Base-by-base conservation (phyloP, 2,888 invertebrate species). In the Heterodera filipjevi region DNA sequence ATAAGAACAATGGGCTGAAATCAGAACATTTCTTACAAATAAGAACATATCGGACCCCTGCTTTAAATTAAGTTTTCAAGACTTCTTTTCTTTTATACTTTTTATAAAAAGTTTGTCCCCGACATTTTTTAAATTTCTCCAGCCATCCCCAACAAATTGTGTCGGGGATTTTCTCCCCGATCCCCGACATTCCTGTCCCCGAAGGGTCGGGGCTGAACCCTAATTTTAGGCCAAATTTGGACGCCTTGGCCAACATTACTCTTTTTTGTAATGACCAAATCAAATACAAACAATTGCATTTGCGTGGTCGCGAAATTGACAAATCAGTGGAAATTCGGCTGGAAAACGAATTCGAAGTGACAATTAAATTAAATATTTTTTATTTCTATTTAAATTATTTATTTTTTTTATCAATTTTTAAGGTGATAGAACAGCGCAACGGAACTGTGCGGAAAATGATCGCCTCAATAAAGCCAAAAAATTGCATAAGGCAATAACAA, bases 381-480 rank as follows among this genome's bases (percentile, higher is more conserved):
- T 73, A 78, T 49, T 49, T 46, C 27, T 70, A 70, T 74, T 64
- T 66, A 44, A 59, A 35, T 46, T 82, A 46, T 79, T 87, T 86
- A 83, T 87, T 19, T 19, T 3, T 49, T 49, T 27, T 59, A 6
- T 0, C 10, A n/a, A 27, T 5, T n/a, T 59, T 59, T 27, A 27
- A 59, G 59, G 59, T 59, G n/a, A n/a, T 6, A 6, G 84, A 87
- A 87, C 77, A 86, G 87, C 77, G 84, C 72, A 80, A 86, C 77
- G 73, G 79, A 12, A 81, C 80, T 2, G 79, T 73, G 30, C 86
- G 86, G 73, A 83, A 86, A 80, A 85, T 88, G 22, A 82, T 85
- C 64, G 88, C 87, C 1, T 79, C 84, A 30, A 89, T 88, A 53
- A 81, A 83, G 6, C 88, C 88, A 2, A 80, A 86, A 35, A 82